These are phyloP conservation scores for Hyles euphorbiae DNA, from an alignment of 1,140 invertebrate species.

Conservation along the genomic window DNA sequence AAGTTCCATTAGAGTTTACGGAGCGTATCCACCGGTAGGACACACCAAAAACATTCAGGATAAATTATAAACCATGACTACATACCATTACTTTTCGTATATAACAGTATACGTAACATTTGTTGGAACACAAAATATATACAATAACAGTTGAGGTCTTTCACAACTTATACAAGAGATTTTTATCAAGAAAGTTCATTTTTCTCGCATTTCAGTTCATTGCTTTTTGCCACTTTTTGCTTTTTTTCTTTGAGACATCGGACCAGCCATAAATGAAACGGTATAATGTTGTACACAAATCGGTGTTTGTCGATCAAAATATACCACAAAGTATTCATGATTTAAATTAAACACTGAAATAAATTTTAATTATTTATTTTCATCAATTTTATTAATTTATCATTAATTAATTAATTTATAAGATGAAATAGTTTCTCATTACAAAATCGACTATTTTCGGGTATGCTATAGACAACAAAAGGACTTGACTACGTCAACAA, in stretches of 20 bases:
- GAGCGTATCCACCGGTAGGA: slow-evolving; percentile 50
- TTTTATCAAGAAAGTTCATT: slow-evolving; percentile 36
- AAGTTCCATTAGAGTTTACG: slow-evolving; percentile 1
- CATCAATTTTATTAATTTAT: no score
- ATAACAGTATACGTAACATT: slow-evolving; percentile 17
- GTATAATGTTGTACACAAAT: background rate
- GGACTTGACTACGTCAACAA: no score
- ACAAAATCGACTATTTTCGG: no score
- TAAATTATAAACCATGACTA: slow-evolving; percentile 29
- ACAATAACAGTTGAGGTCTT: slow-evolving; percentile 19
- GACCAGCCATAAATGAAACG: slow-evolving; percentile 6
- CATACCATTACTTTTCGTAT: slow-evolving; percentile 50
- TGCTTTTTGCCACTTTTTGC: slow-evolving; percentile 19
- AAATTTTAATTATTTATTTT: no score
- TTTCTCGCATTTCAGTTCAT: slow-evolving; percentile 26
- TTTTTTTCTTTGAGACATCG: slow-evolving; percentile 16
- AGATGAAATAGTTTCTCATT: no score
- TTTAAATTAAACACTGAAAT: no score
- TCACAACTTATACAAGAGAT: slow-evolving; percentile 32
- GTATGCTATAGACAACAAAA: no score
- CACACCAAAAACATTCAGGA: slow-evolving; percentile 23
- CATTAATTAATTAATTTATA: no score
- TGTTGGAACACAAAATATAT: slow-evolving; percentile 14
- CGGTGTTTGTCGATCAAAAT: background rate
- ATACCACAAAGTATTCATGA: background rate